Evolutionary conservation across 2,113 vertebrate species (phyloP), one percentile per base, ranked within the genome.

Genomic region (Theristicus caerulescens): DNA sequence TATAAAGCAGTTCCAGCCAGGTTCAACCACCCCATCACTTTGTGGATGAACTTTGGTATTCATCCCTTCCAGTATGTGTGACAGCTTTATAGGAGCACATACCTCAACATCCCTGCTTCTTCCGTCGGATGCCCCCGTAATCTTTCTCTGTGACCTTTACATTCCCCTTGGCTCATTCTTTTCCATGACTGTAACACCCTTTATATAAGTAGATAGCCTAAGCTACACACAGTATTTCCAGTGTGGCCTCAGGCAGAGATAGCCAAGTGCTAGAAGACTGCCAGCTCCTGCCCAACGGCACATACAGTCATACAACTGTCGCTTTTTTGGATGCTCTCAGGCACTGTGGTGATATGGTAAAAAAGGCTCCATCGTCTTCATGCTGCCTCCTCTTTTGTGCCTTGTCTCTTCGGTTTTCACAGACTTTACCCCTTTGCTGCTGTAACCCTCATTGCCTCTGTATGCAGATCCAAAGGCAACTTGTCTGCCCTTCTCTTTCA

Each of bases 111-210:
- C 21, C 22, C 31, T 51, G 31, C 46, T 88, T 74, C 76, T 83
- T 47, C 88, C 47, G 52, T 67, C 26, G 0, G 47, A 64, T 69
- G 46, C 58, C 59, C 32, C 42, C 7, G 10, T 54, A 80, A 84
- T 84, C 82, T 74, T 91, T 91, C 65, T 55, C 7, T 12, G 42
- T 64, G 91, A 97, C 74, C 82, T 93, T 88, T 88, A 73, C 49
- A 77, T 86, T 88, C 74, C 40, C 46, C 87, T 58, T 55, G 82
- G 57, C 25, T 95, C 66, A 44, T 79, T 77, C 64, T 85, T 94
- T 82, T 74, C 46, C 58, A 15, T 38, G 57, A 80, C 58, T 73
- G 13, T 55, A 90, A 92, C 74, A 81, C 17, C 22, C 64, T 81
- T 55, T 73, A 64, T 36, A 34, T 13, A 54, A 85, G 78, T 7